These are phyloP conservation scores for Sphaerodactylus townsendi DNA, from an alignment of 2,113 vertebrate species.

Conservation along the genomic window DNA sequence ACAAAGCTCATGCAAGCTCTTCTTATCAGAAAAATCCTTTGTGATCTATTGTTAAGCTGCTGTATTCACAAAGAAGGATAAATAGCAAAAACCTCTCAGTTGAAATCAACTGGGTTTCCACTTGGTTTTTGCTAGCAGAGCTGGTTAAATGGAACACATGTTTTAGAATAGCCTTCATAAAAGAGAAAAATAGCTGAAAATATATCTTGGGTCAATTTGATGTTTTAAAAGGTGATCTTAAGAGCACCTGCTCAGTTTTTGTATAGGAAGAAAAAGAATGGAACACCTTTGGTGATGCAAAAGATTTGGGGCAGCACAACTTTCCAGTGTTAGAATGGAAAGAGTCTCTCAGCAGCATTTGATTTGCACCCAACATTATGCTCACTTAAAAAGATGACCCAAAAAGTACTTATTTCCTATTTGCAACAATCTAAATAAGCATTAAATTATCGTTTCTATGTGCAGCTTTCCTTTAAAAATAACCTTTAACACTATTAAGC, in stretches of 20 bases:
- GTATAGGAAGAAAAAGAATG: not conserved
- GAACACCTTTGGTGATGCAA: not conserved
- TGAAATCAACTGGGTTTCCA: not conserved
- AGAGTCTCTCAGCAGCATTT: not conserved
- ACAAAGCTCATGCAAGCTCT: not conserved
- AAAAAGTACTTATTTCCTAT: too few species aligned
- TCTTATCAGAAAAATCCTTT: conserved; percentile 8
- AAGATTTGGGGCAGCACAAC: not conserved
- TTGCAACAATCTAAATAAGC: too few species aligned
- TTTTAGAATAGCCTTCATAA: not conserved
- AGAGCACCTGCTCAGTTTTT: not conserved
- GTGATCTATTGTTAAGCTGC: conserved; percentile 17
- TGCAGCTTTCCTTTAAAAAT: too few species aligned
- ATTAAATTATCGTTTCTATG: too few species aligned
- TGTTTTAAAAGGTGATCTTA: not conserved
- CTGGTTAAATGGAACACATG: not conserved
- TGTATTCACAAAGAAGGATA: not conserved
- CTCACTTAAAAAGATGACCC: too few species aligned
- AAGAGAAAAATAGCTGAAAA: not conserved
- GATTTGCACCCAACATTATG: too few species aligned
- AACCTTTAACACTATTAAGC: too few species aligned
- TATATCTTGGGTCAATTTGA: not conserved
- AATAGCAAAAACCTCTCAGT: not conserved
- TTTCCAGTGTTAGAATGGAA: not conserved
- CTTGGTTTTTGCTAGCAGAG: not conserved